Conservation (phyloP, 1,140 invertebrate genomes). For the Sycobia sp. region DNA sequence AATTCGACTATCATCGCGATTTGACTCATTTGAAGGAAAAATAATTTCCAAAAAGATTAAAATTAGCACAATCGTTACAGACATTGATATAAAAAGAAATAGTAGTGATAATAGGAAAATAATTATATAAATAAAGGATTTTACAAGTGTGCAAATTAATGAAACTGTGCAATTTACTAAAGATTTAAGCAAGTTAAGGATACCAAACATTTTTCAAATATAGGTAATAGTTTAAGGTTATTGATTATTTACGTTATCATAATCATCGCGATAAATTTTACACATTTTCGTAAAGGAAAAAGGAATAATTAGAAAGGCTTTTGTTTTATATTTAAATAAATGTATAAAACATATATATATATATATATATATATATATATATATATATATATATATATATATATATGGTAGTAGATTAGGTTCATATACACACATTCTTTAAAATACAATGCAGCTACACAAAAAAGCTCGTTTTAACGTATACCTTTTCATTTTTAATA, state of each 20-base stretch:
- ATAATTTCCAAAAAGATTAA: conserved; percentile 8
- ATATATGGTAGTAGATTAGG: too few relatives aligned
- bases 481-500: too few relatives aligned
- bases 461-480: too few relatives aligned
- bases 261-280: too few relatives aligned
- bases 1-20: not conserved
- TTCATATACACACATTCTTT: conserved; percentile 34
- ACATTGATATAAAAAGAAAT: conserved; percentile 1
- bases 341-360: not conserved
- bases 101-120: conserved; percentile 12
- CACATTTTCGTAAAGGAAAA: too few relatives aligned
- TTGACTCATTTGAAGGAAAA: not conserved
- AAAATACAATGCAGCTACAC: conserved; percentile 27
- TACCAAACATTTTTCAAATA: conserved; percentile 25
- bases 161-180: conserved; percentile 8
- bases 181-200: conserved; percentile 9
- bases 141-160: not conserved
- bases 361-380: not conserved
- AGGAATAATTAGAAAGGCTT: conserved; percentile 9
- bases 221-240: conserved; percentile 12
- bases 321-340: conserved; percentile 18
- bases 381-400: conserved; percentile 23
- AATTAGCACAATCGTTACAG: not conserved
- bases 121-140: conserved; percentile 1
- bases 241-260: too few relatives aligned